Evolutionary conservation across 2,888 invertebrate species (phyloP).

Genomic region (Erpobdella octoculata): DNA sequence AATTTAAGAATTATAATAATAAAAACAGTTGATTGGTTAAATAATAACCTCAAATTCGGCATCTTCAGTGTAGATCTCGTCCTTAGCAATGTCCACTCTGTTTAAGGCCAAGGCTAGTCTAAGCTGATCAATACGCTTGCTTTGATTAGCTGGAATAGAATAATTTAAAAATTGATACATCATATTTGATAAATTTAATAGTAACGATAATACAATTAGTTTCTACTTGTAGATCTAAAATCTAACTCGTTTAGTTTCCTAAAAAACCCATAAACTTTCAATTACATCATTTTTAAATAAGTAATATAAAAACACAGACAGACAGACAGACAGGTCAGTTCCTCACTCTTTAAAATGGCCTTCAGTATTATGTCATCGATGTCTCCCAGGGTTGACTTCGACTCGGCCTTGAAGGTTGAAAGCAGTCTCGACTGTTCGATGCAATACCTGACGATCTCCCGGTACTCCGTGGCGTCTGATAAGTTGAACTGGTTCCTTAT

Average conservation of each 20-base stretch:
- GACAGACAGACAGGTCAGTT: neutral
- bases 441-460: conserved; percentile 40
- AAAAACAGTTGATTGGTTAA: neutral
- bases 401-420: conserved; percentile 47
- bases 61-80: conserved; percentile 51
- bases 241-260: too few relatives aligned
- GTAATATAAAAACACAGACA: neutral
- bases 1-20: too few relatives aligned
- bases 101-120: conserved; percentile 52
- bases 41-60: conserved; percentile 45
- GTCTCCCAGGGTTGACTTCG: conserved; percentile 39
- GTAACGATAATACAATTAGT: too few relatives aligned
- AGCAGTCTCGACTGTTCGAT: conserved; percentile 42
- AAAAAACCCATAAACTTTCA: neutral
- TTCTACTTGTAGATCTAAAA: too few relatives aligned
- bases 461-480: conserved; percentile 18
- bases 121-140: conserved; percentile 48
- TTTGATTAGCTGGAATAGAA: conserved; percentile 43
- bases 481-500: conserved; percentile 41
- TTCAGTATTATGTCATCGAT: conserved; percentile 50
- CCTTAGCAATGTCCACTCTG: conserved; percentile 52
- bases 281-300: neutral
- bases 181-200: too few relatives aligned
- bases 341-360: conserved; percentile 49
- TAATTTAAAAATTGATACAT: neutral